Evolutionary conservation across 1,140 invertebrate genomes (phyloP), one percentile per base, ranked within the genome.

Genomic region (Leptinotarsa undecemlineata): DNA sequence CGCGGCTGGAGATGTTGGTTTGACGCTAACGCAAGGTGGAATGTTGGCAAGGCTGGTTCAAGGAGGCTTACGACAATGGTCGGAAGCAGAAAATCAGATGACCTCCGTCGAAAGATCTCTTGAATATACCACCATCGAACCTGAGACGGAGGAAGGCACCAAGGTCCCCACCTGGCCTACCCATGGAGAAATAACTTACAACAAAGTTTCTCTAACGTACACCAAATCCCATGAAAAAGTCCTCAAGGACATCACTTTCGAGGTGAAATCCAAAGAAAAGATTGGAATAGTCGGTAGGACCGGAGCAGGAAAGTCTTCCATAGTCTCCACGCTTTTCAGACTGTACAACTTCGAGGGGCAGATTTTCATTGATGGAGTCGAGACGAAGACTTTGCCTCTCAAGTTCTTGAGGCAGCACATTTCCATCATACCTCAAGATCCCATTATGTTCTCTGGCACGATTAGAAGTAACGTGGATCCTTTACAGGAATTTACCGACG

Each of bases 391-490:
- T 21, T 84, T 95, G 60, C 90, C 91, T 0, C 84, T 96, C 6
- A 89, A 93, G 75, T 90, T 92, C 78, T 82, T 96, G 2, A 86
- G 95, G n/a, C 88, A 88, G 17, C 89, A 90, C 74, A 90, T 96
- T 42, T 92, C 93, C 21, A 94, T 95, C 47, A 95, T 96, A 73
- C 94, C 94, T 2, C 94, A 97, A 85, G 94, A 94, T 79, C 95
- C 96, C 0, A 91, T 97, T 19, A 84, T 97, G 1, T 97, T 97
- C 78, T 85, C 85, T 14, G 90, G 90, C 61, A 87, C 86, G 6
- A 74, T 91, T 8, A 78, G 89, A 17, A 64, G 26, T 48, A 79
- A 79, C 61, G 57, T 79, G 8, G 78, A 79, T 72, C 78, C 76
- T 21, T 17, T 77, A 8, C 62, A 74, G 4, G 42, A 60, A 64